Evolutionary conservation across 2,888 invertebrate genomes (phyloP).

Genomic region (Metalampra italica): DNA sequence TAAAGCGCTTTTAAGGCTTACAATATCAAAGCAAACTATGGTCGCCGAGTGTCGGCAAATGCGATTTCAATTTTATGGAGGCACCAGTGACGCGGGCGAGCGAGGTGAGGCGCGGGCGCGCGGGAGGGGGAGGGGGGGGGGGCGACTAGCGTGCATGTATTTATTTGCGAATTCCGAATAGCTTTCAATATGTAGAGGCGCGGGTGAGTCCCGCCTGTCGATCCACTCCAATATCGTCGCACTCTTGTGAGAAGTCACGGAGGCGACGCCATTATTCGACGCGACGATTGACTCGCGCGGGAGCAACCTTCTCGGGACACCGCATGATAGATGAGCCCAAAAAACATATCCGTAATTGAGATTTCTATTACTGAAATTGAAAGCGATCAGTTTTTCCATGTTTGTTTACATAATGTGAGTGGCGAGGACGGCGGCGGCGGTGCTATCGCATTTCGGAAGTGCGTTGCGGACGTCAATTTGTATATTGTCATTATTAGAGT

Average conservation of each 20-base stretch:
- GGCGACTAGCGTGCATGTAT: conserved; percentile 63
- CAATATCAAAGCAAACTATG: conserved; percentile 42
- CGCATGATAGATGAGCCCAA: conserved; percentile 72
- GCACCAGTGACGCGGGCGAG: conserved; percentile 42
- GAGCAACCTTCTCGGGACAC: conserved; percentile 49
- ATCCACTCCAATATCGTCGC: conserved; percentile 73
- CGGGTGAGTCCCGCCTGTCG: conserved; percentile 69
- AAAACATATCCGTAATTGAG: conserved; percentile 76
- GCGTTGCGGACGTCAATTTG: conserved; percentile 73
- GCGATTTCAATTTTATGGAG: conserved; percentile 70
- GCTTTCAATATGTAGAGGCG: conserved; percentile 75
- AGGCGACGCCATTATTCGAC: conserved; percentile 63
- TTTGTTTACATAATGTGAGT: conserved; percentile 76
- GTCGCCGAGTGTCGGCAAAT: conserved; percentile 55
- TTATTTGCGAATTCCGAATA: conserved; percentile 75
- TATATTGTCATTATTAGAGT: conserved; percentile 78
- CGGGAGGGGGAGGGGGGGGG: conserved; percentile 28
- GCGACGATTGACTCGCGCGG: conserved; percentile 65
- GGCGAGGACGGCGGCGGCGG: conserved; percentile 55
- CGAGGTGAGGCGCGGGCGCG: conserved; percentile 40
- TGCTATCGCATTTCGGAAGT: conserved; percentile 73
- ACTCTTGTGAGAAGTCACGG: conserved; percentile 61
- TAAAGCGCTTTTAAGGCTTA: neutral
- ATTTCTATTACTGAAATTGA: conserved; percentile 76
- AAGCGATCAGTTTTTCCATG: conserved; percentile 64